Base-by-base conservation (phyloP, 2,888 invertebrate species). In the Tribolium freemani region DNA sequence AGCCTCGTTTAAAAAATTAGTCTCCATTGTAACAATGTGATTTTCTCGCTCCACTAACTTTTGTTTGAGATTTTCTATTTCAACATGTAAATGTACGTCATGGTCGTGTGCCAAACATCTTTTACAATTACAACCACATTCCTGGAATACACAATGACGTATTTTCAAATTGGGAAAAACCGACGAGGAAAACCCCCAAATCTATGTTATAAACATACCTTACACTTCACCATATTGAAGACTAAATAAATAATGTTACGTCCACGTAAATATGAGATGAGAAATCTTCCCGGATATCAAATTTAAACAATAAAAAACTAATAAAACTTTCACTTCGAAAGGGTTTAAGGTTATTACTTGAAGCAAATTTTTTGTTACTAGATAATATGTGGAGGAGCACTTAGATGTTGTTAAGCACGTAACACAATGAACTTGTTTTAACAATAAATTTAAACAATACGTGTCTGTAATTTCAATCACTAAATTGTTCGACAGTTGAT, bases 31-130 rank as follows among this genome's bases (percentile, higher is more conserved):
- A 75, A 94, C 90, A 80, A 97, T 93, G 84, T 96, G 95, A 77
- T 90, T 90, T 83, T 96, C 95, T 79, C 93, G 90, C 84, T 96
- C 96, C 10, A 93, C 87, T 31, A 97, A 87, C 78, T 93, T 91
- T 84, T 94, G 94, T 82, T 95, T 93, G 79, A 97, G 87, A 84
- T 93, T 93, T 84, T 96, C 96, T 83, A 97, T 93, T 88, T 97
- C 96, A 58, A 92, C 93, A 81, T 94, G 94, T 79, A 96, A 89
- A 86, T 95, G 94, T 81, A 93, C 89, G 79, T 90, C 90, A 57
- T 86, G 85, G 73, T 86, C 86, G 70, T 54, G 82, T 54, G 84
- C 83, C 20, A 86, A 83, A 81, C 90, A 90, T 76, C 87, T 88
- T 69, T 86, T 86, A 80, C 91, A 91, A 11, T 85, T 84, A 84